Percentiles rank a stretch among this genome's conserved stretches.
Conservation (phyloP, 2,888 invertebrate species). For the Drosophila nigritarsus region DNA sequence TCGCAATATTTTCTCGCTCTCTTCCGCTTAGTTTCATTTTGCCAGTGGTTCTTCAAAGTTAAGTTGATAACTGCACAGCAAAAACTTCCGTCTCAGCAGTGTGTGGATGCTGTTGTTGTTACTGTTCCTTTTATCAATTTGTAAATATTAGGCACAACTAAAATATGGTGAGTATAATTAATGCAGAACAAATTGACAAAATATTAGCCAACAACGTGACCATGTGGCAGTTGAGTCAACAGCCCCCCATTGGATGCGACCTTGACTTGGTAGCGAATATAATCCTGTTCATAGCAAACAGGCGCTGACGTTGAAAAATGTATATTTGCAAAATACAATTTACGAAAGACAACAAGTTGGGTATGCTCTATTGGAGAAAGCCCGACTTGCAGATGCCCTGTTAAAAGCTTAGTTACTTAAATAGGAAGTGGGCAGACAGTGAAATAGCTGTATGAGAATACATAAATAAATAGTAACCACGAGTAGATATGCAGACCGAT, state of each 20-base stretch:
- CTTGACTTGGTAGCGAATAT: conserved; percentile 41
- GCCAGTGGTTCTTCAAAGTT: conserved; percentile 45
- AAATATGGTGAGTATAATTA: conserved; percentile 66
- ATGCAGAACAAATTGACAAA: neutral
- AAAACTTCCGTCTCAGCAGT: conserved; percentile 53
- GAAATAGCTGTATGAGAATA: neutral
- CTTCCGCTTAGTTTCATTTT: conserved; percentile 31
- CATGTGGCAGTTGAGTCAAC: conserved; percentile 48
- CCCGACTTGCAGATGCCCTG: neutral
- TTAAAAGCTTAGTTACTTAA: neutral
- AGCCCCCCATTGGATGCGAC: conserved; percentile 17
- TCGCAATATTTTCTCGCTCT: conserved; percentile 8
- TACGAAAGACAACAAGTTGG: conserved; percentile 9
- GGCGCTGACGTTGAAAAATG: conserved; percentile 29
- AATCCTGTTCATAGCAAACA: conserved; percentile 46
- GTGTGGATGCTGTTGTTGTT: conserved; percentile 16
- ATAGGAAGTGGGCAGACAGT: neutral
- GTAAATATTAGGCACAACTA: conserved; percentile 43
- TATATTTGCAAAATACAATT: conserved; percentile 37
- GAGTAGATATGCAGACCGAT: neutral
- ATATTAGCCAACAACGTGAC: conserved; percentile 30
- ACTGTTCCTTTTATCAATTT: conserved; percentile 34
- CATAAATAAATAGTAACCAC: too few relatives aligned
- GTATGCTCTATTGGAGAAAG: neutral
- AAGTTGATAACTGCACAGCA: conserved; percentile 54